A percentile compares a stretch with the other conserved stretches of the same genome.
Evolutionary conservation across 2,888 invertebrate genomes (phyloP).

Genomic region (Plemyria rubiginata): DNA sequence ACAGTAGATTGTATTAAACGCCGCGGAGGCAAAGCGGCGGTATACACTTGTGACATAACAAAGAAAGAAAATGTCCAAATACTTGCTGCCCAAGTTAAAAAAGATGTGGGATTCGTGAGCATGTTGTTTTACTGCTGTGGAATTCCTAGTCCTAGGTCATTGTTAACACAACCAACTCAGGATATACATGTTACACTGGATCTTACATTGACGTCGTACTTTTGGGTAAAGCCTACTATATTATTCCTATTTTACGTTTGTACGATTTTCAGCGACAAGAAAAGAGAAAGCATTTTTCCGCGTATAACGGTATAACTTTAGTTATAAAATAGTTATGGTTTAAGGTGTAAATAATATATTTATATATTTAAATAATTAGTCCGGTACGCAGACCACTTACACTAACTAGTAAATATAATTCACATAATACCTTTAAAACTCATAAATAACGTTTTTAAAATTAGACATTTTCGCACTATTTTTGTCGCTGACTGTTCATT

Average conservation of each 20-base stretch:
- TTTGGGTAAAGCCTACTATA: conserved; percentile 79
- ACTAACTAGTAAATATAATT: too few species aligned
- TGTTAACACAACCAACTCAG: conserved; percentile 77
- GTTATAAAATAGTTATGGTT: too few species aligned
- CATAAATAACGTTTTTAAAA: too few species aligned
- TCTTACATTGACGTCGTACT: conserved; percentile 86
- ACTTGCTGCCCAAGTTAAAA: conserved; percentile 73
- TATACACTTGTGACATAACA: conserved; percentile 85
- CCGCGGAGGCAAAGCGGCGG: conserved; percentile 75
- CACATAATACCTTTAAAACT: too few species aligned
- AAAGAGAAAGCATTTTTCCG: too few species aligned
- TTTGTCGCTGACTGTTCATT: too few species aligned
- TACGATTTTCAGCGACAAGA: not conserved
- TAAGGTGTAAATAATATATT: too few species aligned
- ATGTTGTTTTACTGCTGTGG: conserved; percentile 87
- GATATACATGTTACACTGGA: conserved; percentile 84
- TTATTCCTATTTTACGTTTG: not conserved
- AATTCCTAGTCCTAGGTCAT: conserved; percentile 85
- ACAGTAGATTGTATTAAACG: conserved; percentile 76
- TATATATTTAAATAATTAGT: too few species aligned
- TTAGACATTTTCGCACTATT: too few species aligned
- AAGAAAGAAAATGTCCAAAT: conserved; percentile 77
- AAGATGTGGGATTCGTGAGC: conserved; percentile 84
- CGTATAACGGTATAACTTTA: too few species aligned
- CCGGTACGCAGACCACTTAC: too few species aligned